A percentile compares a stretch with the other conserved stretches of the same genome.
These are phyloP conservation scores for Onychomys arenicola DNA, from an alignment of 2,797 vertebrate genomes.

Conservation along the genomic window DNA sequence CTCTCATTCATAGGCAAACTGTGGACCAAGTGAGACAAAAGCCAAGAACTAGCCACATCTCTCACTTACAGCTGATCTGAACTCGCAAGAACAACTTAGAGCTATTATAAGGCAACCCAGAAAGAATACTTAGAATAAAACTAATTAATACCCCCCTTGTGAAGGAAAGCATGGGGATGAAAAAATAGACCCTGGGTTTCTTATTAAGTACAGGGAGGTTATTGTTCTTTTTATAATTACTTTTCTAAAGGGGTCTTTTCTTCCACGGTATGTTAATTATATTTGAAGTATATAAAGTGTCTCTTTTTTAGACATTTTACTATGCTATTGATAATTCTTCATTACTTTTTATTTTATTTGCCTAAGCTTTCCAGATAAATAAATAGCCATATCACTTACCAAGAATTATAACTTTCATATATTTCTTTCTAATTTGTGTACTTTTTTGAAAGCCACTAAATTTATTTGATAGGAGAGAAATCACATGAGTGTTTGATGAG, in stretches of 20 bases:
- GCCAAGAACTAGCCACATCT: background rate
- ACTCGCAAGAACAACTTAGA: background rate
- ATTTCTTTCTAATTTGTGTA: background rate
- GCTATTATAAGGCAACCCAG: background rate
- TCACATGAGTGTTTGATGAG: background rate
- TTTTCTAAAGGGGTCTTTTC: background rate
- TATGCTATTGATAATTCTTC: constrained; percentile 15
- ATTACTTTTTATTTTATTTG: background rate
- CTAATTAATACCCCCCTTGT: background rate
- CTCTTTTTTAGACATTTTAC: background rate
- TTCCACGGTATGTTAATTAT: background rate
- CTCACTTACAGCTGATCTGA: background rate
- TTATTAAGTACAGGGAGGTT: background rate
- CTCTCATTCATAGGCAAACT: background rate
- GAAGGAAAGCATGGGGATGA: background rate
- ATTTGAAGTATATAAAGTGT: constrained; percentile 18
- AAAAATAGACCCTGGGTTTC: background rate
- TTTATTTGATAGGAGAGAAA: constrained; percentile 36
- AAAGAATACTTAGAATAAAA: background rate
- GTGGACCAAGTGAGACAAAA: background rate
- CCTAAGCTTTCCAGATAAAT: background rate
- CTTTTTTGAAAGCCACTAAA: background rate
- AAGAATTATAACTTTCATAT: background rate
- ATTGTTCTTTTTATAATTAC: background rate
- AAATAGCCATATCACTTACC: background rate